Conservation (phyloP, 1,140 invertebrate genomes). For the Conus ventricosus region DNA sequence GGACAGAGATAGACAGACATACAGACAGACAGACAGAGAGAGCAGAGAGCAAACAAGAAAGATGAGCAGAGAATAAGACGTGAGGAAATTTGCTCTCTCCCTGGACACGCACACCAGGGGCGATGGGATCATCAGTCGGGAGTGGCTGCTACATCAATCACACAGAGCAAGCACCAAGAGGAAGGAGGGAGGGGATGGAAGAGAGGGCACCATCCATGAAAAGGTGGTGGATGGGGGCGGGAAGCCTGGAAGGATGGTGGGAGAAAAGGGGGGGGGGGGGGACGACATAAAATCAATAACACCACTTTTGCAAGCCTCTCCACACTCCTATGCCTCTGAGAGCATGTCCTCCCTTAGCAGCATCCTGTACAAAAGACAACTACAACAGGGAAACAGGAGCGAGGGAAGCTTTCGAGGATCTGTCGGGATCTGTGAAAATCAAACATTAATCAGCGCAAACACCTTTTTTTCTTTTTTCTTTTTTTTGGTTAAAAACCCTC, state of each 20-base stretch:
- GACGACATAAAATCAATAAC: neutral
- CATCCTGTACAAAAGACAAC: too few species aligned
- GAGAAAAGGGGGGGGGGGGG: neutral
- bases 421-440: too few species aligned
- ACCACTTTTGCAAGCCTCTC: neutral
- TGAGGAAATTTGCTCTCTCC: constrained; percentile 15
- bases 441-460: too few species aligned
- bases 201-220: neutral
- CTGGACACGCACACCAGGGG: neutral
- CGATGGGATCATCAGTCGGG: neutral
- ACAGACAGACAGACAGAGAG: too few species aligned
- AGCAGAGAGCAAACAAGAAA: too few species aligned
- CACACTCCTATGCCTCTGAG: neutral
- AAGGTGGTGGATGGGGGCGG: neutral
- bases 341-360: neutral
- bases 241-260: neutral
- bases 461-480: neutral
- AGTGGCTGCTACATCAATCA: constrained; percentile 9
- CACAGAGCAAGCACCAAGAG: neutral
- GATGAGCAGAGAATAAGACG: neutral
- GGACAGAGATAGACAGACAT: neutral
- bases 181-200: neutral
- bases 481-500: neutral
- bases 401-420: too few species aligned
- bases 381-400: too few species aligned